A percentile compares a stretch with the other conserved stretches of the same genome.
These are phyloP conservation scores for Paralvinella palmiformis DNA, from an alignment of 1,140 invertebrate species.

Conservation along the genomic window DNA sequence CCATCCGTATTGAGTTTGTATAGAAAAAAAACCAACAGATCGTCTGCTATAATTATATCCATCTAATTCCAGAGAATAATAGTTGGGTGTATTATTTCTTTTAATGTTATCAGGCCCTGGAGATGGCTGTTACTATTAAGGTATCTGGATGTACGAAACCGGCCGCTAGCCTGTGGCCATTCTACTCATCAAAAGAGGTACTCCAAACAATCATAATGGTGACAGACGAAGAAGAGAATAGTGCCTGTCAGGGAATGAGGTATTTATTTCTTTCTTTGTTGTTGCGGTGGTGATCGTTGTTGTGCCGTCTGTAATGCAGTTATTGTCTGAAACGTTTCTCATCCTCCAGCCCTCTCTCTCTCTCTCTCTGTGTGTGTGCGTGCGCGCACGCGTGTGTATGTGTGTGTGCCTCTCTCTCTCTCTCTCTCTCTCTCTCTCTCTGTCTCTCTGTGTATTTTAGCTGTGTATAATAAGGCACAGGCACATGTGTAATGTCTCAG, in stretches of 20 bases:
- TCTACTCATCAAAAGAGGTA: conserved; percentile 27
- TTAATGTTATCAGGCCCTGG: no score
- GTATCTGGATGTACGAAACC: not conserved
- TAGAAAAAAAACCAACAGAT: not conserved
- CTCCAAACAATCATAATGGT: conserved; percentile 47
- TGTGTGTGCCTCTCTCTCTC: no score
- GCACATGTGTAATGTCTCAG: no score
- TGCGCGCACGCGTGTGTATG: no score
- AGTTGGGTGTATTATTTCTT: no score
- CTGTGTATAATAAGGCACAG: no score
- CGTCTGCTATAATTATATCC: not conserved
- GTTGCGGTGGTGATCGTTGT: not conserved
- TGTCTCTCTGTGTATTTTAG: no score
- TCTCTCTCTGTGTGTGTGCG: no score
- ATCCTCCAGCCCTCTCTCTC: no score
- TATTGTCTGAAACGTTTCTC: no score
- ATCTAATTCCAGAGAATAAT: not conserved
- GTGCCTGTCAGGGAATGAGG: conserved; percentile 7
- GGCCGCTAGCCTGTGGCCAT: not conserved
- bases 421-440: no score
- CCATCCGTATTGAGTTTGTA: not conserved
- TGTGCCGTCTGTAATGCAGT: no score
- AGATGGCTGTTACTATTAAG: not conserved
- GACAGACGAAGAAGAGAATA: conserved; percentile 48
- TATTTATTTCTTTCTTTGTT: not conserved